A percentile compares a stretch with the other conserved stretches of the same genome.
Conservation (phyloP, 2,113 vertebrate species). For the Cyprinodon variegatus region DNA sequence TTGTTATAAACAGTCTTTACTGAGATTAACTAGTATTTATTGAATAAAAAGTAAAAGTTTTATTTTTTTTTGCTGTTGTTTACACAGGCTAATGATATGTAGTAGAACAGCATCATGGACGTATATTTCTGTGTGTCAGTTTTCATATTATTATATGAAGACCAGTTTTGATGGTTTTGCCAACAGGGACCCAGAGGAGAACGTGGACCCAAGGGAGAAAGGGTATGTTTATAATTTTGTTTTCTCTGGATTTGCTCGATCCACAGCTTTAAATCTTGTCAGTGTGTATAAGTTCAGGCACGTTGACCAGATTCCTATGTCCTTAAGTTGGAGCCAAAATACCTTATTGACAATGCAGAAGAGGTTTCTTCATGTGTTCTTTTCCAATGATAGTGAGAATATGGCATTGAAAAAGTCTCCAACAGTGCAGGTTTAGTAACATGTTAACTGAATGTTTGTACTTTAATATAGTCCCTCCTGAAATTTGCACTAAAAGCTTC, state of each 20-base stretch:
- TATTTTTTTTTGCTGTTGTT: neutral
- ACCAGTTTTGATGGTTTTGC: slow-evolving; percentile 13
- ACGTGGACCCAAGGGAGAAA: slow-evolving; percentile 87
- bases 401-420: no score
- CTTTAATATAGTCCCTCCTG: neutral
- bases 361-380: neutral
- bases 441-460: neutral
- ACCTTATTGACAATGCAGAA: neutral
- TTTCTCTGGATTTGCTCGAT: neutral
- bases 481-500: neutral
- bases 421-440: no score
- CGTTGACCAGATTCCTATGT: neutral
- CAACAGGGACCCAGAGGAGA: slow-evolving; percentile 90
- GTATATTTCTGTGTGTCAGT: neutral
- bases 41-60: neutral
- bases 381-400: neutral
- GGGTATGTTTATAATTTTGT: slow-evolving; percentile 77
- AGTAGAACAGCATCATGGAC: neutral
- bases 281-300: slow-evolving; percentile 6
- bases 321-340: neutral
- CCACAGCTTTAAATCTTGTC: neutral
- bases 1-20: neutral
- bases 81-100: neutral
- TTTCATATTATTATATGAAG: neutral
- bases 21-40: neutral